Evolutionary conservation across 2,797 vertebrate species (phyloP).

Genomic region (Eremophila alpestris): DNA sequence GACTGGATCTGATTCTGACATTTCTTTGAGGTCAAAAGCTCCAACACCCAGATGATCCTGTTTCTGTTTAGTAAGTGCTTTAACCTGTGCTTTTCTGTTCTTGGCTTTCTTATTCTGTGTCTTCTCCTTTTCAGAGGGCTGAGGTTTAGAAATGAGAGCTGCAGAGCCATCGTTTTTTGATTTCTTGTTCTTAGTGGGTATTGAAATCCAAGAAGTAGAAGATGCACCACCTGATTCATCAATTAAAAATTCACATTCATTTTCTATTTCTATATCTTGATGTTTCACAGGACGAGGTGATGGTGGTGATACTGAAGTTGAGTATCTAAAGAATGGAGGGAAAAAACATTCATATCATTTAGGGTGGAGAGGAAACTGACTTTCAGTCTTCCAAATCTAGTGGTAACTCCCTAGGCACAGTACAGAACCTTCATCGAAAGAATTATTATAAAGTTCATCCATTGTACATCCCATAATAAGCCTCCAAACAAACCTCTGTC

Average conservation of each 20-base stretch:
- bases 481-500: conserved; percentile 60
- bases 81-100: not conserved
- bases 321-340: conserved; percentile 22
- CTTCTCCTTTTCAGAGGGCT: not conserved
- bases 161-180: not conserved
- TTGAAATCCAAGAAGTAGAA: conserved; percentile 62
- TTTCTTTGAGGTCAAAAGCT: not conserved
- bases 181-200: conserved; percentile 28
- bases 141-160: not conserved
- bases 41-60: not conserved
- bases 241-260: conserved; percentile 78
- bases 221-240: conserved; percentile 55
- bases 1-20: not conserved
- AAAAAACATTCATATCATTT: not conserved
- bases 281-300: not conserved
- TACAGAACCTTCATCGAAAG: not conserved
- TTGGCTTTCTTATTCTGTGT: not conserved
- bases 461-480: not conserved
- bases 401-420: not conserved
- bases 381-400: not conserved
- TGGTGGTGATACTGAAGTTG: not conserved
- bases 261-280: conserved; percentile 20
- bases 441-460: not conserved
- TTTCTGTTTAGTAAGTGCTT: not conserved
- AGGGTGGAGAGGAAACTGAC: accelerated